Base-by-base conservation (phyloP, 23 tunicate species). In the Phallusia fumigata region DNA sequence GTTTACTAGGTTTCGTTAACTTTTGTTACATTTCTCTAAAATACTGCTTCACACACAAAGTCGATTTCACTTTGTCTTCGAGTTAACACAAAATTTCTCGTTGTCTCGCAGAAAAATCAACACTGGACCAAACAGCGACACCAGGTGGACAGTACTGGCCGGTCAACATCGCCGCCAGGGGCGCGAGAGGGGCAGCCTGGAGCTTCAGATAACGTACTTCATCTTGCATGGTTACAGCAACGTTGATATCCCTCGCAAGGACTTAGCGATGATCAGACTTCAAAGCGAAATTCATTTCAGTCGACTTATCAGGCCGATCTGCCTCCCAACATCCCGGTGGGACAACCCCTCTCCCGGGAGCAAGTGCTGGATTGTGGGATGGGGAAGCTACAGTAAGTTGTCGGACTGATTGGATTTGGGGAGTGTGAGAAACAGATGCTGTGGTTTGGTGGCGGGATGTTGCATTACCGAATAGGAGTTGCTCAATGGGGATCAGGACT, bases 361-460 rank as follows among this genome's bases (percentile, higher is more conserved):
- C 18, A 95, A 85, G 65, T 95, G 98, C 64, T 88, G 94, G 91
- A 80, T 95, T 19, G 95, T 88, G 0, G 98, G 98, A 44, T 95
- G 98, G 98, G 98, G 98, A 49, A 47, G 40, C 22, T 74, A 53
- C 30, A 82, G 96, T 91, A 64, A 77, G 80, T 85, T 40, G 47
- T 40, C 10, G 47, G 47, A n/a, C n/a, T n/a, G n/a, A n/a, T n/a
- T n/a, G n/a, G n/a, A n/a, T n/a, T n/a, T n/a, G n/a, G n/a, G n/a
- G n/a, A n/a, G n/a, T n/a, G n/a, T n/a, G n/a, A n/a, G n/a, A n/a
- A n/a, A n/a, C n/a, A n/a, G n/a, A n/a, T n/a, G n/a, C n/a, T n/a
- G n/a, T n/a, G n/a, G n/a, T n/a, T n/a, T n/a, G n/a, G n/a, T n/a
- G n/a, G n/a, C n/a, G n/a, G n/a, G n/a, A n/a, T n/a, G n/a, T n/a